Base-by-base conservation (phyloP, 2,797 vertebrate species). In the Poliocrania exsul region DNA sequence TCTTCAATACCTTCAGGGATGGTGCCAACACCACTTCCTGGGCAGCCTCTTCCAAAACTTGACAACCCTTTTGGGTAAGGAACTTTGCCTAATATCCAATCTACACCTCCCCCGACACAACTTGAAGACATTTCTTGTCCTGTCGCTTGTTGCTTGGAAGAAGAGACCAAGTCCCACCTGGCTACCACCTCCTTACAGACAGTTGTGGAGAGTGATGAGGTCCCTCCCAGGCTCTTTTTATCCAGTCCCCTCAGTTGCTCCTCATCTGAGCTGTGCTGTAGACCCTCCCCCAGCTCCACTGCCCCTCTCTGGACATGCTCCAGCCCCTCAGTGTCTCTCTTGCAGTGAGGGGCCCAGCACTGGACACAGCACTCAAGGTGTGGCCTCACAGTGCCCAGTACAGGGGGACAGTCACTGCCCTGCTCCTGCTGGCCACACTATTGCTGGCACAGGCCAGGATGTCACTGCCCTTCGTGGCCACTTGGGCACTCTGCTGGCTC, bases 341-440 rank as follows among this genome's bases (percentile, higher is more conserved):
- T 33, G 21, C 5, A n/a, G 49, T 42, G 62, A 69, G 54, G 53
- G 29, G 31, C 7, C 17, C 31, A 61, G 21, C 47, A 16, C 26
- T 23, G 44, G 47, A 44, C 14, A n/a, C 7, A 44, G 35, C 16
- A 57, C 35, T 37, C 4, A 10, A 88, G 21, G 18, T 46, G 69
- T 49, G 46, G 47, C 54, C 69, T 66, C 60, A 58, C 28, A 38
- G 20, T 29, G 60, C 10, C 11, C 17, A 67, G 47, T 19, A 58
- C 26, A 40, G 16, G 7, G 29, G 25, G 28, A 46, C 0, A 0
- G 29, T 54, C 47, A 35, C 53, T 40, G 47, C 14, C n/a, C 25
- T 11, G 11, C 11, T 47, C 17, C 69, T 31, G 35, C 61, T 67
- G 51, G 31, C 26, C 69, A 61, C 54, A 64, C 49, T 18, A 7